Evolutionary conservation across 2,888 invertebrate species (phyloP).

Genomic region (Lycocerus yunnanus): DNA sequence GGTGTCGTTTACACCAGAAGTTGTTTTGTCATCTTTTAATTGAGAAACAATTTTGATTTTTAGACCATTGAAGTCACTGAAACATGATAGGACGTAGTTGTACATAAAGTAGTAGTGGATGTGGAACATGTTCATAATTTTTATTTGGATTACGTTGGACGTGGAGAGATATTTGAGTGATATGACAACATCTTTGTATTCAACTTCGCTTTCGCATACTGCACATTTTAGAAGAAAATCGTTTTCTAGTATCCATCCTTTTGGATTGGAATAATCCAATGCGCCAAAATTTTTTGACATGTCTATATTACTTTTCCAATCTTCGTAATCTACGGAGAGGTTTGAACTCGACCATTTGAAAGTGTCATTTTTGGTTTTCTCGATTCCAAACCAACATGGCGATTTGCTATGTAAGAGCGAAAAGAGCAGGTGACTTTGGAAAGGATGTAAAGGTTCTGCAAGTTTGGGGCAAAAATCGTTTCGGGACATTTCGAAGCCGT

Average conservation of each 20-base stretch:
- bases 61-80: slow-evolving; percentile 12
- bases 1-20: not conserved
- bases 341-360: slow-evolving; percentile 9
- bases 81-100: slow-evolving; percentile 16
- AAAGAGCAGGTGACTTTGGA: slow-evolving; percentile 17
- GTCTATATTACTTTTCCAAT: slow-evolving; percentile 13
- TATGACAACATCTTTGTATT: slow-evolving; percentile 7
- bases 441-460: slow-evolving; percentile 17
- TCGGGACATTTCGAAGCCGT: not conserved
- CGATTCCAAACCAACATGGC: slow-evolving; percentile 24
- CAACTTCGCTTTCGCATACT: slow-evolving; percentile 16
- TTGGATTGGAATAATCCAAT: slow-evolving; percentile 7
- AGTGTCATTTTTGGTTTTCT: not conserved
- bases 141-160: slow-evolving; percentile 3
- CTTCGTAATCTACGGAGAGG: not conserved
- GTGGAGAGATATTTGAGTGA: not conserved
- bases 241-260: slow-evolving; percentile 19
- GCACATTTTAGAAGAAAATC: slow-evolving; percentile 16
- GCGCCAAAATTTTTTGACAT: slow-evolving; percentile 12
- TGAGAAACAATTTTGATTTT: not conserved
- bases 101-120: slow-evolving; percentile 12
- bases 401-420: slow-evolving; percentile 1
- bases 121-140: slow-evolving; percentile 17
- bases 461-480: slow-evolving; percentile 17
- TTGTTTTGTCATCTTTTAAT: not conserved